Evolutionary conservation across 1,140 invertebrate species (phyloP).

Genomic region (Leptestheria dahalacensis): DNA sequence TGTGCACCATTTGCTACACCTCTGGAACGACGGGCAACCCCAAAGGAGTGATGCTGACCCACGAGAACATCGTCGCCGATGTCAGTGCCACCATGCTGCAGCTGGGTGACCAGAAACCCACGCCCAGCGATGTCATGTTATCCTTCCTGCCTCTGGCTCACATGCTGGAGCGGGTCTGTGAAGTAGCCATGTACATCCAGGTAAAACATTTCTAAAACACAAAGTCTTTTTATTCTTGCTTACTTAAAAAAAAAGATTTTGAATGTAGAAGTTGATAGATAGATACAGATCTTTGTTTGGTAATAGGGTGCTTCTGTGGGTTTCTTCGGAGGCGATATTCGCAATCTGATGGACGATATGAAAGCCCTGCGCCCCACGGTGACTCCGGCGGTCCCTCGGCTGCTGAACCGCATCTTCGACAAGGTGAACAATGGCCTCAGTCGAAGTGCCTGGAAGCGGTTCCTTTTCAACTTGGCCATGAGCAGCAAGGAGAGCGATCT

Average conservation of each 20-base stretch:
- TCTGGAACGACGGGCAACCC: constrained; percentile 94
- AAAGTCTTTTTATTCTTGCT: too few relatives aligned
- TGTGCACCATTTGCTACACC: constrained; percentile 90
- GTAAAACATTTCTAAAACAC: too few relatives aligned
- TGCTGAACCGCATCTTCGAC: constrained; percentile 87
- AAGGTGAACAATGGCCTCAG: constrained; percentile 61
- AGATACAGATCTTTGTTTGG: background rate
- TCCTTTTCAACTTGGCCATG: constrained; percentile 67
- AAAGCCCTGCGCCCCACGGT: constrained; percentile 83
- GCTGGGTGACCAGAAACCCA: constrained; percentile 59
- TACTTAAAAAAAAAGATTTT: too few relatives aligned
- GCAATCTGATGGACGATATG: constrained; percentile 76
- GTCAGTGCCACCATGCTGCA: constrained; percentile 63
- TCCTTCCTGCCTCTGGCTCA: constrained; percentile 93
- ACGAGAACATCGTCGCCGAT: constrained; percentile 78
- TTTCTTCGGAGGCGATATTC: constrained; percentile 86
- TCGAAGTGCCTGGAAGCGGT: constrained; percentile 57
- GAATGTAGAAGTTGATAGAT: too few relatives aligned
- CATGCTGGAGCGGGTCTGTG: constrained; percentile 85
- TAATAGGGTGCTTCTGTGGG: constrained; percentile 70
- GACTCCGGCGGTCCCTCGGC: constrained; percentile 81
- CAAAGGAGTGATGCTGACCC: constrained; percentile 92
- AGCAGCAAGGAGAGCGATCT: constrained; percentile 71
- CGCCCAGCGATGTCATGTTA: constrained; percentile 61
- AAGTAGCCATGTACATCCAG: constrained; percentile 38